Evolutionary conservation across 2,113 vertebrate genomes (phyloP).

Genomic region (Heliornis fulica): DNA sequence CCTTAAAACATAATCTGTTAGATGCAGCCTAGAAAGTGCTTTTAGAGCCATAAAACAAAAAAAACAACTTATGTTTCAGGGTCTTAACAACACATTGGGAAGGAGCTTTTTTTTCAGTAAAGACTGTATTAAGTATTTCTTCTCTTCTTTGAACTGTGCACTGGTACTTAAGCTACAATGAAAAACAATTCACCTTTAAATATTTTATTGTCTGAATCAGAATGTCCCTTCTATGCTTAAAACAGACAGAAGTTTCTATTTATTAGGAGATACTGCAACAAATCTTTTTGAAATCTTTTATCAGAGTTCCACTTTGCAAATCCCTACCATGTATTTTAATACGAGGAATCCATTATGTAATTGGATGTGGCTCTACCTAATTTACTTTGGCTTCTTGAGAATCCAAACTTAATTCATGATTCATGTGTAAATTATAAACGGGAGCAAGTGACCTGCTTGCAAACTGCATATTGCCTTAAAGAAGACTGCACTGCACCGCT

Average conservation of each 20-base stretch:
- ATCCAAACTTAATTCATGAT: conserved; percentile 29
- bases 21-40: neutral
- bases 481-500: neutral
- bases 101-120: neutral
- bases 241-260: neutral
- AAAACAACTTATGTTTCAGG: neutral
- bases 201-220: conserved; percentile 8
- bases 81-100: neutral
- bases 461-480: neutral
- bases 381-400: conserved; percentile 52
- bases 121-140: neutral
- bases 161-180: neutral
- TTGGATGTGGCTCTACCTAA: conserved; percentile 42
- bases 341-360: conserved; percentile 57
- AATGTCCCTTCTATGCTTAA: conserved; percentile 25
- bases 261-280: neutral
- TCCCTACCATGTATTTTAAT: neutral
- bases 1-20: neutral
- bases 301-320: neutral
- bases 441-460: neutral
- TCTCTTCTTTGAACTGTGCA: neutral
- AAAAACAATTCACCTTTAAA: conserved; percentile 11
- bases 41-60: conserved; percentile 11
- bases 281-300: conserved; percentile 29
- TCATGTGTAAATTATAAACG: conserved; percentile 40